phyloP scores from a whole-genome alignment of 2,888 invertebrate genomes.

The Dasypolia templi region DNA sequence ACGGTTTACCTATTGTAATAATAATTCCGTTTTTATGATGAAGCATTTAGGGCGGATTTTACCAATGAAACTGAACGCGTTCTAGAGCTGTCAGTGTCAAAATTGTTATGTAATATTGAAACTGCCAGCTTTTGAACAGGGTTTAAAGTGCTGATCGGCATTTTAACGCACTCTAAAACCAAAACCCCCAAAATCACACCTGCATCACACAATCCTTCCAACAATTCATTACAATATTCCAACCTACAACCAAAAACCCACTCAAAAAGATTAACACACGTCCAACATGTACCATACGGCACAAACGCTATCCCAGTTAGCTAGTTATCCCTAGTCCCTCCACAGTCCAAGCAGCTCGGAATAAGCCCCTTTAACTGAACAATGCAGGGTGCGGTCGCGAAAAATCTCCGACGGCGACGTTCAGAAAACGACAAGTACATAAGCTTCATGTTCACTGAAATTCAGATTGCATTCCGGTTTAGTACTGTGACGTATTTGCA shows the following conservation, averaged over 20 bases:
- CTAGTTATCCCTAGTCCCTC: slow-evolving; percentile 31
- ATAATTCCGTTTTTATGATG: neutral
- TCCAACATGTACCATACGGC: slow-evolving; percentile 16
- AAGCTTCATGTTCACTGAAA: slow-evolving; percentile 37
- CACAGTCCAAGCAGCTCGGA: slow-evolving; percentile 23
- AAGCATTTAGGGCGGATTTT: no score
- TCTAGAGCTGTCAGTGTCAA: no score
- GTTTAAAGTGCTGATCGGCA: no score
- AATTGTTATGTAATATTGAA: no score
- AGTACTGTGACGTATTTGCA: slow-evolving; percentile 30
- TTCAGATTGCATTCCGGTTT: slow-evolving; percentile 27
- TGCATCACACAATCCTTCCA: neutral
- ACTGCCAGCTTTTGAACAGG: no score
- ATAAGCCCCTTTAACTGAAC: slow-evolving; percentile 58
- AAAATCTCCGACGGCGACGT: slow-evolving; percentile 48
- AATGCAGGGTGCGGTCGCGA: slow-evolving; percentile 42
- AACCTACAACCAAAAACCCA: neutral
- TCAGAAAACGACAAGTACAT: slow-evolving; percentile 33
- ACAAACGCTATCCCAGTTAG: no score
- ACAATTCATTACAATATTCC: neutral
- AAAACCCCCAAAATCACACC: neutral
- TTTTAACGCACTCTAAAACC: no score
- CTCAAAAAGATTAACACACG: slow-evolving; percentile 32
- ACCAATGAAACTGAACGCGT: no score
- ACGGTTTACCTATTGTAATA: neutral